Base-by-base conservation (phyloP, 2,888 invertebrate species). In the Drosophila dives region DNA sequence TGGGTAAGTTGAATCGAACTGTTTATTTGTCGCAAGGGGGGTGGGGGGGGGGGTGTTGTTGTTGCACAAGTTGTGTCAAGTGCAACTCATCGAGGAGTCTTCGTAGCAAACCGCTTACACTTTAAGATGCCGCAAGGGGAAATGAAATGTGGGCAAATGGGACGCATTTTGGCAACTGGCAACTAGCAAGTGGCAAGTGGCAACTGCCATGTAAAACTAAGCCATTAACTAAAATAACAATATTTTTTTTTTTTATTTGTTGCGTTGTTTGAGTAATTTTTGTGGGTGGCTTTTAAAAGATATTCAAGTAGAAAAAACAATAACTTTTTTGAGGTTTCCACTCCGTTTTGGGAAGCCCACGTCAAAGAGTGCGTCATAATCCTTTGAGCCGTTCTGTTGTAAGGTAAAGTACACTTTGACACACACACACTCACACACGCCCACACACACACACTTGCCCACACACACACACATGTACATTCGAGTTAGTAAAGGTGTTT, bases 1-100 rank as follows among this genome's bases (percentile, higher is more conserved):
- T 96, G 92, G 98, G 98, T 97, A 94, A 95, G 95, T 94, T 67
- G 53, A 72, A 66, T 56, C 76, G 45, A 66, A 63, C 58, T 49
- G 54, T 59, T 55, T 55, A 62, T 62, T 55, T 38, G 26, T n/a
- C 29, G 26, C 26, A 2, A 26, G 20, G 12, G 20, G 11, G 12
- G 6, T 3, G 42, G 20, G 12, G 8, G 4, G 0, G 15, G 20
- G 20, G 15, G 36, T 7, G 2, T 6, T 7, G 3, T 38, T 38
- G 38, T 38, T 20, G 8, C 15, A 45, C 45, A 20, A 45, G 20
- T 8, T 45, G 15, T 15, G 45, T 23, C 45, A 23, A 23, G 7
- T 45, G 45, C 45, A 45, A 45, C 20, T 45, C 15, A 23, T 45
- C 45, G 15, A 23, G 20, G n/a, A 51, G 20, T 5, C n/a, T 29